Conservation (phyloP, 1,140 invertebrate genomes). For the Brachionus rubens region DNA sequence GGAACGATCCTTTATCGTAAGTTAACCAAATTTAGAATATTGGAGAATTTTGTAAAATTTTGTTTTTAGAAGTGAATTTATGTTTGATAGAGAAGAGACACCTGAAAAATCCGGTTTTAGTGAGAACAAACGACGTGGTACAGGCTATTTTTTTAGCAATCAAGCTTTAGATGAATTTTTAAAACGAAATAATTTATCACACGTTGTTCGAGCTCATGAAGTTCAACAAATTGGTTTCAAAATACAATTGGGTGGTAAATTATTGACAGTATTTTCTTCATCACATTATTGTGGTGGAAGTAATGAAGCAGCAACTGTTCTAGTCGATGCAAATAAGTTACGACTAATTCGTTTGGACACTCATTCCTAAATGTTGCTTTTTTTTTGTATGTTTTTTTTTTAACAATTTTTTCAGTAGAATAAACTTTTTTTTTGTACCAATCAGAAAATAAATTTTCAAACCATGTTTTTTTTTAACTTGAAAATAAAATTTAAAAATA, state of each 20-base stretch:
- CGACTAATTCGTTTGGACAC: conserved; percentile 66
- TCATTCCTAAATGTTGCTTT: conserved; percentile 10
- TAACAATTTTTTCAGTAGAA: not conserved
- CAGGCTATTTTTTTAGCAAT: conserved; percentile 70
- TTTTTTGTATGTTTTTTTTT: conserved; percentile 29
- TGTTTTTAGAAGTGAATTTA: not conserved
- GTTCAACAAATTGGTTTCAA: conserved; percentile 70
- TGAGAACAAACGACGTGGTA: conserved; percentile 68
- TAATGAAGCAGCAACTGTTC: conserved; percentile 69
- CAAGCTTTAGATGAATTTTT: conserved; percentile 69
- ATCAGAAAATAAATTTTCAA: too few relatives aligned
- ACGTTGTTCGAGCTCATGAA: conserved; percentile 72
- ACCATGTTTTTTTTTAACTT: too few relatives aligned
- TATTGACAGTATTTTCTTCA: conserved; percentile 70
- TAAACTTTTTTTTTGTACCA: not conserved
- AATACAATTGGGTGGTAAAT: conserved; percentile 67
- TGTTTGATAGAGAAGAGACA: conserved; percentile 61
- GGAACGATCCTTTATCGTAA: conserved; percentile 73
- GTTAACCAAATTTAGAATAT: conserved; percentile 32
- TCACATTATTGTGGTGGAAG: conserved; percentile 68
- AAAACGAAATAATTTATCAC: conserved; percentile 65
- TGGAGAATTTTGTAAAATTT: not conserved
- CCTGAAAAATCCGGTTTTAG: conserved; percentile 68
- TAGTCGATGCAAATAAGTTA: conserved; percentile 64
- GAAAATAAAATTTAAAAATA: too few relatives aligned